A percentile compares a stretch with the other conserved stretches of the same genome.
Evolutionary conservation across 2,113 vertebrate species (phyloP).

Genomic region (Phalacrocorax pelagicus): DNA sequence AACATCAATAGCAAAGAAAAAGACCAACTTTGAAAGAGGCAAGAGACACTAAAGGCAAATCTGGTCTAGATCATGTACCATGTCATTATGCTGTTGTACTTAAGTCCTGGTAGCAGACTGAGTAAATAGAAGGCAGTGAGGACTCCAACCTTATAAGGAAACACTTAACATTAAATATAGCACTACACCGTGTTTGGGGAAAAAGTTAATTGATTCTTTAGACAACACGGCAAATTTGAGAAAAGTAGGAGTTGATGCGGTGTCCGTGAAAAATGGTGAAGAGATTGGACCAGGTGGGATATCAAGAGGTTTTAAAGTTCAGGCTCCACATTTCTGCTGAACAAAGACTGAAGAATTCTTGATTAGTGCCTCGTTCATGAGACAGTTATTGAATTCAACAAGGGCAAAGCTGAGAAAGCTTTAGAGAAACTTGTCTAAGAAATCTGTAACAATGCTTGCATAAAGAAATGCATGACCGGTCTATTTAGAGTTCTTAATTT

Average conservation of each 20-base stretch:
- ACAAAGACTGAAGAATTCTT: background rate
- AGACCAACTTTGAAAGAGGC: background rate
- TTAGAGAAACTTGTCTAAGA: background rate
- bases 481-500: background rate
- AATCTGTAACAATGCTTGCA: background rate
- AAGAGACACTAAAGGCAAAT: background rate
- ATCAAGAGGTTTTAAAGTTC: background rate
- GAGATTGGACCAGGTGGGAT: background rate
- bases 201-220: background rate
- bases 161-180: background rate
- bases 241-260: background rate
- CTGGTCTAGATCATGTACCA: background rate
- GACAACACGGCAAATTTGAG: background rate
- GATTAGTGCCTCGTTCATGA: background rate
- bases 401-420: background rate
- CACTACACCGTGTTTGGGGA: background rate
- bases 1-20: background rate
- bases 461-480: background rate
- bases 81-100: background rate
- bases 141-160: background rate
- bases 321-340: background rate
- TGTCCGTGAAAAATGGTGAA: background rate
- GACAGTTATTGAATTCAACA: background rate
- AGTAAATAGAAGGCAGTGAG: background rate
- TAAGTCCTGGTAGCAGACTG: background rate